Evolutionary conservation across 64 coral and sea anemone species (phyloP).

Genomic region (Acropora yongei): DNA sequence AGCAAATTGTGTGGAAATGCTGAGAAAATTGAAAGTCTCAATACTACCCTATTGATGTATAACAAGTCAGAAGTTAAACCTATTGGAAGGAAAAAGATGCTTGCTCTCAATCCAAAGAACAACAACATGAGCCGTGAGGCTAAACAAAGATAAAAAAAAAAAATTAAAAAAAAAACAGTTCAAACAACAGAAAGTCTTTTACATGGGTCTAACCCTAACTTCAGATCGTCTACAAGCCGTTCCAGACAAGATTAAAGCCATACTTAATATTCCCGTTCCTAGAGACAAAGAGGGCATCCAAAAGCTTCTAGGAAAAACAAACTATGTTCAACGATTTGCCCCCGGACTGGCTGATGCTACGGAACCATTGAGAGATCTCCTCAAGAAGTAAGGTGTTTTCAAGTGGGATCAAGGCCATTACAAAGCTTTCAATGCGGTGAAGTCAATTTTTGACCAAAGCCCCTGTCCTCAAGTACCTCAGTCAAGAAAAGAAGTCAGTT

Average conservation of each 20-base stretch:
- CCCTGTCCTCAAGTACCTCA: constrained; percentile 13
- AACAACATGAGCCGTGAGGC: neutral
- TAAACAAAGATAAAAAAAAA: too few relatives aligned
- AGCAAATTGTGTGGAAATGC: neutral
- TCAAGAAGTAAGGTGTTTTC: constrained; percentile 50
- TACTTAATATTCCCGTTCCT: constrained; percentile 29
- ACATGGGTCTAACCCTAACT: too few relatives aligned
- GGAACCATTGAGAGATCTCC: constrained; percentile 8
- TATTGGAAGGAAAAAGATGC: neutral
- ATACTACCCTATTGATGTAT: constrained; percentile 51
- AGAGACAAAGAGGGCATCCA: neutral
- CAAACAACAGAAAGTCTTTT: too few relatives aligned
- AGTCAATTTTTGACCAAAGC: neutral
- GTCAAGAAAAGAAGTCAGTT: neutral
- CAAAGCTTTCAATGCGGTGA: neutral
- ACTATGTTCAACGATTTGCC: neutral
- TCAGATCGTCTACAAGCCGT: neutral
- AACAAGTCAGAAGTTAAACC: constrained; percentile 30
- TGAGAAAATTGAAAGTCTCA: constrained; percentile 18
- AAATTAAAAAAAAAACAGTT: too few relatives aligned
- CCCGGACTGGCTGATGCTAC: constrained; percentile 22
- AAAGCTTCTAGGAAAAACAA: too few relatives aligned
- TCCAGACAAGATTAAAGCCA: constrained; percentile 45
- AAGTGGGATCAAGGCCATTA: constrained; percentile 41
- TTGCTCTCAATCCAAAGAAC: constrained; percentile 53